Base-by-base conservation (phyloP, 2,888 invertebrate genomes). In the Junonia oenone region DNA sequence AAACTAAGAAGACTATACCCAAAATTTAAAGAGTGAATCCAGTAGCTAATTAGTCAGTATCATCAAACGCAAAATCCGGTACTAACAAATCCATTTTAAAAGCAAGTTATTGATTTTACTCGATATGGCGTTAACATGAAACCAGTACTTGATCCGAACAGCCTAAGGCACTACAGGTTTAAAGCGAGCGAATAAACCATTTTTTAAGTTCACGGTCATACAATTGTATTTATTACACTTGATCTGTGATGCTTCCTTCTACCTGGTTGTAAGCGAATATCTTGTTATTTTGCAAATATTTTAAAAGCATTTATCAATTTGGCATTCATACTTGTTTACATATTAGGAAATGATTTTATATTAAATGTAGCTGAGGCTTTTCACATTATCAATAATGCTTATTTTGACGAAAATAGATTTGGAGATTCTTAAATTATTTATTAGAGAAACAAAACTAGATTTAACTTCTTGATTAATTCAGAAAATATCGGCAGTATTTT, bases 191-290 rank as follows among this genome's bases (percentile, higher is more conserved):
- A 76, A 75, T 77, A 67, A 45, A 53, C 52, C 56, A 53, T 58
- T 55, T 61, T 33, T 57, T 76, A 83, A 85, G 85, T 85, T 86
- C 86, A 85, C 82, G 85, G 85, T 67, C 79, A 74, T 63, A 64
- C 66, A 77, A 76, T 55, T 55, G 55, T 55, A 50, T 55, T 47
- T 53, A 43, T 55, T 50, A 37, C 49, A 37, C 37, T 26, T 49
- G 45, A 5, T 37, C 17, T 13, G 26, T 26, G 50, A n/a, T 11
- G 78, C 81, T 85, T 86, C 84, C 85, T 81, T 75, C 67, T 81
- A 71, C 73, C 68, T 67, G 70, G 69, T 55, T 14, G 9, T 15
- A 17, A 17, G 15, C 2, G 9, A 45, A 11, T n/a, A 26, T 48
- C 22, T 52, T 19, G 31, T 33, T 31, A 31, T 8, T 53, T 40